phyloP scores from a whole-genome alignment of 2,113 vertebrate species.

The Lonchura striata region DNA sequence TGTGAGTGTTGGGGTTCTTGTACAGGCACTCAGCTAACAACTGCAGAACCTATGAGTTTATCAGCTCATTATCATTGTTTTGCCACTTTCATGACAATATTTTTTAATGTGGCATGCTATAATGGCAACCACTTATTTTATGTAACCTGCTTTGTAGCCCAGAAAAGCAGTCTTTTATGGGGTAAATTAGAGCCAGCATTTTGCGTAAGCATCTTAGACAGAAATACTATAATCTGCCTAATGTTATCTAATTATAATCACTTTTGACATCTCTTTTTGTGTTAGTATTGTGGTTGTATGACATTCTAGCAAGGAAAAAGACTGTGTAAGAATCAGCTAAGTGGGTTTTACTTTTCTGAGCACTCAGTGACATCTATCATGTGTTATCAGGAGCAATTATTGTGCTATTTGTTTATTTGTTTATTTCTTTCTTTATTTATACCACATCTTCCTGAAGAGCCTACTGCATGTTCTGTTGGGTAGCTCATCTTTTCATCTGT shows the following conservation, averaged over 20 bases:
- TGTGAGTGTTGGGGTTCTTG: background rate
- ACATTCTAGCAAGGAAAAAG: background rate
- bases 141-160: background rate
- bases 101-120: background rate
- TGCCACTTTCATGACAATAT: background rate
- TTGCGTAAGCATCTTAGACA: background rate
- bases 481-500: background rate
- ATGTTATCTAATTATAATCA: background rate
- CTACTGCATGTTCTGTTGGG: accelerated
- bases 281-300: background rate
- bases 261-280: background rate
- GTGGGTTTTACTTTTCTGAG: background rate
- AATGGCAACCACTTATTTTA: background rate
- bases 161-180: background rate
- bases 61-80: background rate
- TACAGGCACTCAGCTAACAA: accelerated
- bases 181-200: background rate
- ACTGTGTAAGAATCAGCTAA: background rate
- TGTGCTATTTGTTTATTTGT: background rate
- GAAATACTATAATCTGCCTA: background rate
- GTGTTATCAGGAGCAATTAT: background rate
- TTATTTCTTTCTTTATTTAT: background rate
- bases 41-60: background rate
- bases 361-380: background rate
- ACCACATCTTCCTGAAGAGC: background rate